phyloP scores from a whole-genome alignment of 2,113 vertebrate genomes.

The Vicugna pacos region DNA sequence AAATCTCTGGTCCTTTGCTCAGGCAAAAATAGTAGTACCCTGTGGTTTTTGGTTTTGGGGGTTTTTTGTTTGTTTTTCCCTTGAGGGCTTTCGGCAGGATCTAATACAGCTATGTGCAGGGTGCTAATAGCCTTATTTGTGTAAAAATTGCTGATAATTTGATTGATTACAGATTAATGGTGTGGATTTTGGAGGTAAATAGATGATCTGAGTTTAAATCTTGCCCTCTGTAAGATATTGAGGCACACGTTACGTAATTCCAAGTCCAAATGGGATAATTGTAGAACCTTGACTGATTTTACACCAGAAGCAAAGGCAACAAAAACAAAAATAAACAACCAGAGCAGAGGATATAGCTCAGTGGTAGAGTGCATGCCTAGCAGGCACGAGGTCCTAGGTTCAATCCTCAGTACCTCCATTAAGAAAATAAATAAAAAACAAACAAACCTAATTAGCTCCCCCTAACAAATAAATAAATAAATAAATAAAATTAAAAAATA shows the following conservation, averaged over 20 bases:
- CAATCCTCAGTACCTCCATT: no score
- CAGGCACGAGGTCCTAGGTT: no score
- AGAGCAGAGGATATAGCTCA: no score
- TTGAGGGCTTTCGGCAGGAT: background rate
- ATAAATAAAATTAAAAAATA: no score
- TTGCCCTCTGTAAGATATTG: background rate
- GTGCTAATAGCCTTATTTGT: background rate
- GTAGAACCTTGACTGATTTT: background rate
- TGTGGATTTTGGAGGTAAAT: background rate
- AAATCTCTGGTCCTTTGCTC: background rate
- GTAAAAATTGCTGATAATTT: background rate
- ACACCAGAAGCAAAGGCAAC: background rate
- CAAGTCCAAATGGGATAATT: background rate
- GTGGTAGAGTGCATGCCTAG: no score
- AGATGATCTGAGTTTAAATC: background rate
- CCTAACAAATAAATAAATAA: no score
- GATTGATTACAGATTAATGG: background rate
- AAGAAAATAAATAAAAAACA: no score
- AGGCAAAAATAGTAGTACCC: background rate
- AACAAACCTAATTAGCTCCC: no score
- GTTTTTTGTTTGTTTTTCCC: background rate
- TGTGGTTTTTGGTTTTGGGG: background rate
- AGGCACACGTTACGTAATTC: background rate
- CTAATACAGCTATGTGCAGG: background rate
- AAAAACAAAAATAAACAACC: background rate